phyloP scores from a whole-genome alignment of 2,888 invertebrate genomes.

The Baronia brevicornis region DNA sequence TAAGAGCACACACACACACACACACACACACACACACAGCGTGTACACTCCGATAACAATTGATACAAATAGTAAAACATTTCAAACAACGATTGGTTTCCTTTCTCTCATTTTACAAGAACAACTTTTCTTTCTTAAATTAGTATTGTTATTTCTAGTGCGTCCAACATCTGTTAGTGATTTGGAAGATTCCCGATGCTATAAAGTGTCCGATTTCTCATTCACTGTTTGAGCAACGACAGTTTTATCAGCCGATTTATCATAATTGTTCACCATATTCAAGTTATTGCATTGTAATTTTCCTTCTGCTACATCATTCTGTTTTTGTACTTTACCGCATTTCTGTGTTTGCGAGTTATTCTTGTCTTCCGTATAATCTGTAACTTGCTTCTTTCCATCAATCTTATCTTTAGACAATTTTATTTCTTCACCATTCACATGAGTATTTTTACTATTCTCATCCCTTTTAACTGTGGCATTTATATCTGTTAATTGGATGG shows the following conservation, averaged over 20 bases:
- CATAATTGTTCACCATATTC: constrained; percentile 19
- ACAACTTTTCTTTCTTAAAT: constrained; percentile 53
- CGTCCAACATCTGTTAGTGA: constrained; percentile 47
- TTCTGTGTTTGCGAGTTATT: constrained; percentile 31
- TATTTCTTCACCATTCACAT: constrained; percentile 22
- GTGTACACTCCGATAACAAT: background rate
- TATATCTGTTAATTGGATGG: constrained; percentile 25
- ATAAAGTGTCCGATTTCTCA: constrained; percentile 51
- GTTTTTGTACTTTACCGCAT: constrained; percentile 23
- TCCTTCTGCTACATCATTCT: constrained; percentile 8
- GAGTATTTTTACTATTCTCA: constrained; percentile 11
- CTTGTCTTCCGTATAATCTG: constrained; percentile 23
- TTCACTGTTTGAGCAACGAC: constrained; percentile 24
- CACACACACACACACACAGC: background rate
- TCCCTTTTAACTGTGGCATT: constrained; percentile 20
- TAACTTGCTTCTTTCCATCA: constrained; percentile 19
- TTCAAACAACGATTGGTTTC: constrained; percentile 56
- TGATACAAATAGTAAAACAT: background rate
- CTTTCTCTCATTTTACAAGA: constrained; percentile 58
- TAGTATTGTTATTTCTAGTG: constrained; percentile 36
- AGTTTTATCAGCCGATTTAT: constrained; percentile 8
- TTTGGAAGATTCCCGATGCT: constrained; percentile 57
- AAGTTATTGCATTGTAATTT: constrained; percentile 10
- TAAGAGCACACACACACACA: too few relatives aligned
- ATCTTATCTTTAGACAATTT: constrained; percentile 22